These are phyloP conservation scores for Dasypus novemcinctus DNA, from an alignment of 2,113 vertebrate species.

Conservation along the genomic window DNA sequence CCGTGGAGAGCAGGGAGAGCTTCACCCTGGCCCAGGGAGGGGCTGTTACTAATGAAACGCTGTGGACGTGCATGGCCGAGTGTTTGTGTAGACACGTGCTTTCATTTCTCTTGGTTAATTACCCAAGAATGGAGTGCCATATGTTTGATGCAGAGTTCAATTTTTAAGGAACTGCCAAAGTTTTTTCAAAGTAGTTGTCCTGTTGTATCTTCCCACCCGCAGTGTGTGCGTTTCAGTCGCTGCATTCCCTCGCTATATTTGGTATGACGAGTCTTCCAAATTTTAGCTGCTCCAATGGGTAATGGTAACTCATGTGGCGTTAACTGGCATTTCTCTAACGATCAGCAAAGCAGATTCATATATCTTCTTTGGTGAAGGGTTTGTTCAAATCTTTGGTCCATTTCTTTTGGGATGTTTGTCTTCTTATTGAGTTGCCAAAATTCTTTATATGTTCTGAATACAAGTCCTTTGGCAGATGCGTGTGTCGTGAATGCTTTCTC, in stretches of 20 bases:
- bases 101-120: background rate
- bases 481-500: background rate
- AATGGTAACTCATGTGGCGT: background rate
- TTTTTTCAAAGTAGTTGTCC: background rate
- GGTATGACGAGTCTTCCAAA: background rate
- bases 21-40: background rate
- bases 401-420: background rate
- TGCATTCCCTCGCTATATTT: fast-evolving
- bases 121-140: background rate
- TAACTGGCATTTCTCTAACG: background rate
- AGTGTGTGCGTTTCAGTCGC: background rate
- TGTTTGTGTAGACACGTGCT: background rate
- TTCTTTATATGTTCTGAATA: background rate
- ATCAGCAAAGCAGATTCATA: background rate
- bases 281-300: background rate
- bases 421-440: background rate
- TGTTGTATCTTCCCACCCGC: background rate
- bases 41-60: background rate
- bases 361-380: background rate
- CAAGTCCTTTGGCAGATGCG: background rate
- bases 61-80: background rate
- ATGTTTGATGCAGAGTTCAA: background rate
- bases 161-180: background rate
- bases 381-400: background rate
- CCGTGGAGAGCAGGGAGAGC: background rate